Conservation (phyloP, 2,888 invertebrate genomes). For the Leptinotarsa juncta region DNA sequence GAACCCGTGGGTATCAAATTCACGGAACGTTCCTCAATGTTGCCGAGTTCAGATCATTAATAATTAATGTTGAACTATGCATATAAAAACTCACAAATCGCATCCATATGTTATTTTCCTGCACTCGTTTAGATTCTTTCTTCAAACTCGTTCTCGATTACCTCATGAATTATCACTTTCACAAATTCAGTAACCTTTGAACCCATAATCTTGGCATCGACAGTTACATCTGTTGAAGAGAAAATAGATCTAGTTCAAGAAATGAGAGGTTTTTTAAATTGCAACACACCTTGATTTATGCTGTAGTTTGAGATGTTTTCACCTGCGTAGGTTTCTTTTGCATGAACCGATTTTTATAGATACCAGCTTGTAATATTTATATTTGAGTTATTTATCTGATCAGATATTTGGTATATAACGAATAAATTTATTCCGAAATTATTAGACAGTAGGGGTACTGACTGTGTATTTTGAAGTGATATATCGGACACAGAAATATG, state of each 20-base stretch:
- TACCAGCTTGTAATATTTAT: background rate
- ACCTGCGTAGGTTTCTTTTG: background rate
- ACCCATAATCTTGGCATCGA: conserved; percentile 1
- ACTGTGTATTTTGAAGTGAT: too few species aligned
- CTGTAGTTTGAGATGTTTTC: conserved; percentile 5
- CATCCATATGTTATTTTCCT: background rate
- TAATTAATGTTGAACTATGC: background rate
- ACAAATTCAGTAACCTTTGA: conserved; percentile 11
- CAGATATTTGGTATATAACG: too few species aligned
- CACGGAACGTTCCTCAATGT: background rate
- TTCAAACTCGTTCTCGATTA: background rate
- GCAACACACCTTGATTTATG: conserved; percentile 10
- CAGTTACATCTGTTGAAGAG: conserved; percentile 11
- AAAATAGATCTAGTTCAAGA: conserved; percentile 11
- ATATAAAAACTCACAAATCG: too few species aligned
- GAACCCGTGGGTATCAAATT: background rate
- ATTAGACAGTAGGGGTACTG: too few species aligned
- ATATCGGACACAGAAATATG: too few species aligned
- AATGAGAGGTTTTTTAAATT: background rate
- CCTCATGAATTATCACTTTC: conserved; percentile 12
- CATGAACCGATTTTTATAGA: background rate
- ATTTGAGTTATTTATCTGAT: too few species aligned
- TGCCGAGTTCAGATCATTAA: background rate
- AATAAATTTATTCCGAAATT: too few species aligned
- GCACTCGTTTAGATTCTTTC: background rate